A percentile compares a stretch with the other conserved stretches of the same genome.
Conservation (phyloP, 2,888 invertebrate genomes). For the Zaprionus lineosus region DNA sequence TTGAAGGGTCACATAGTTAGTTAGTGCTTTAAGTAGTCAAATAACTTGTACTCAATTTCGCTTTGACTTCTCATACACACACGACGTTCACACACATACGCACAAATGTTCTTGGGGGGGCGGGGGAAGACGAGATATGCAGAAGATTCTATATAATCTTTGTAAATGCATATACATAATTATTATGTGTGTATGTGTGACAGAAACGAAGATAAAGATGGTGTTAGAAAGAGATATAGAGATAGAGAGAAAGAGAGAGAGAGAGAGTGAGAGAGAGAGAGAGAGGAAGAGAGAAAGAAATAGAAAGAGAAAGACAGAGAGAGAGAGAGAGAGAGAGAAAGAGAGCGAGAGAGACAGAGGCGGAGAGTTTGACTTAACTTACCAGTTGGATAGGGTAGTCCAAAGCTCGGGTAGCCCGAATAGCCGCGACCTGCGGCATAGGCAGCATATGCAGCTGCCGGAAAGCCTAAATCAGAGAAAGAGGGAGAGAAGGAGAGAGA, state of each 20-base stretch:
- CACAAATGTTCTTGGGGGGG: conserved; percentile 17
- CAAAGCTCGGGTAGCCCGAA: conserved; percentile 98
- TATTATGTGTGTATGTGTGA: conserved; percentile 18
- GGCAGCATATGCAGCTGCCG: conserved; percentile 97
- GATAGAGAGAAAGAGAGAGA: conserved; percentile 50
- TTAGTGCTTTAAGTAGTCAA: conserved; percentile 51
- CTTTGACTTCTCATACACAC: conserved; percentile 45
- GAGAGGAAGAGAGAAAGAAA: not conserved
- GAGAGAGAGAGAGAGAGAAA: conserved; percentile 56
- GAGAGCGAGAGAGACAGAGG: no score
- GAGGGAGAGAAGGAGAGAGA: not conserved
- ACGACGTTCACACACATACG: conserved; percentile 33
- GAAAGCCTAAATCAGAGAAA: conserved; percentile 91
- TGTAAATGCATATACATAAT: conserved; percentile 5
- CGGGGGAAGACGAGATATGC: conserved; percentile 34
- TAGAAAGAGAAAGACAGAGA: conserved; percentile 70
- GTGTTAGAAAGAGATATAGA: not conserved
- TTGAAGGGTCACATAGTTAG: conserved; percentile 7
- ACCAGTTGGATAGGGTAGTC: conserved; percentile 99
- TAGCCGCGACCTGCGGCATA: conserved; percentile 98
- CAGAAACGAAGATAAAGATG: conserved; percentile 17
- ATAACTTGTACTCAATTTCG: conserved; percentile 20
- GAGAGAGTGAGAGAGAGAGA: conserved; percentile 21
- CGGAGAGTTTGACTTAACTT: conserved; percentile 82
- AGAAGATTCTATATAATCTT: conserved; percentile 32